Evolutionary conservation across 2,888 invertebrate species (phyloP).

Genomic region (Tortricodes alternella): DNA sequence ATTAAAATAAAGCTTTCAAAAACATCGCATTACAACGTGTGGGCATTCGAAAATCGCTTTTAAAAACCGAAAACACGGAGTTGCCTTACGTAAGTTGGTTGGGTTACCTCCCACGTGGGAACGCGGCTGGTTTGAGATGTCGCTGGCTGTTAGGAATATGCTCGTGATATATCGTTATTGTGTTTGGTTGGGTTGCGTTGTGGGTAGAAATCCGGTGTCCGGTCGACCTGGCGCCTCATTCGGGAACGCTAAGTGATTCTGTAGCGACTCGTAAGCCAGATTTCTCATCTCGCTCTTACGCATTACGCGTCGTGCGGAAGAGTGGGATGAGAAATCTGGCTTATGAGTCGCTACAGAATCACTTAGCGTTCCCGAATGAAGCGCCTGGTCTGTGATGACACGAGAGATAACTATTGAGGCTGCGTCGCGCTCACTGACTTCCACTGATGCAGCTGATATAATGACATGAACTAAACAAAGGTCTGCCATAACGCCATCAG

Average conservation of each 20-base stretch:
- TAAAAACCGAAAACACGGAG: conserved; percentile 12
- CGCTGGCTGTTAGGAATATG: conserved; percentile 42
- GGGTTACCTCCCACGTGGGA: conserved; percentile 50
- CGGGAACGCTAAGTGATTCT: no score
- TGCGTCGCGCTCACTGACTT: conserved; percentile 46
- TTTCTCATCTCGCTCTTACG: no score
- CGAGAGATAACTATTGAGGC: conserved; percentile 64
- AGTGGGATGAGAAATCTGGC: no score
- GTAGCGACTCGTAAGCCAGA: no score
- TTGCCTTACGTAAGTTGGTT: conserved; percentile 41
- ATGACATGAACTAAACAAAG: conserved; percentile 20
- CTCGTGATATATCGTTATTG: conserved; percentile 51
- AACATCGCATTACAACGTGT: conserved; percentile 14
- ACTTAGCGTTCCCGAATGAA: no score
- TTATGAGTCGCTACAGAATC: no score
- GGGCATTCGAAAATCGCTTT: conserved; percentile 27
- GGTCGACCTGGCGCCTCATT: no score
- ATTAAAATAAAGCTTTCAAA: conserved; percentile 32
- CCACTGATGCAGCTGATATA: conserved; percentile 28
- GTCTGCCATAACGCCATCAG: background rate
- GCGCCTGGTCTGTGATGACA: conserved; percentile 72
- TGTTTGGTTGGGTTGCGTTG: conserved; percentile 53
- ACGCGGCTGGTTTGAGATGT: conserved; percentile 51
- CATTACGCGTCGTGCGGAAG: no score
- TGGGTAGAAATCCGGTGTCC: conserved; percentile 64